These are phyloP conservation scores for Psilopsiagon aymara DNA, from an alignment of 2,113 vertebrate genomes.

Conservation along the genomic window DNA sequence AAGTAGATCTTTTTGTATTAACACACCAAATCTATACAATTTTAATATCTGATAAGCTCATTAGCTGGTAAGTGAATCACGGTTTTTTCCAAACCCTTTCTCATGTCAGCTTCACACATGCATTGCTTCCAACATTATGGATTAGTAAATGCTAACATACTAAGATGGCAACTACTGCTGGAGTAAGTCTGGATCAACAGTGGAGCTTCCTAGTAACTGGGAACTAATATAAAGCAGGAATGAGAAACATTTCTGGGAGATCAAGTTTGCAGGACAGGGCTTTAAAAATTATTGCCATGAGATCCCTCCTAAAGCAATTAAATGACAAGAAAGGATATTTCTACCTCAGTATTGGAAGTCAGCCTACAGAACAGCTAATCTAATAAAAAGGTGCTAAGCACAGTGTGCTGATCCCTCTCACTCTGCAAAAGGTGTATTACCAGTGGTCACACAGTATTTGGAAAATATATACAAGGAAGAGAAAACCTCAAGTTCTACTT, in stretches of 20 bases:
- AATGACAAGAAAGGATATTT: background rate
- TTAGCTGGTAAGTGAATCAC: background rate
- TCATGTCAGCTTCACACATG: background rate
- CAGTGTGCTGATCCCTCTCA: background rate
- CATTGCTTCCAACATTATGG: background rate
- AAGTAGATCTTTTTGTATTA: background rate
- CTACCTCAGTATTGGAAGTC: background rate
- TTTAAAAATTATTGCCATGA: background rate
- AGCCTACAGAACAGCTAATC: background rate
- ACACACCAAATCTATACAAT: background rate
- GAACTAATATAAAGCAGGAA: background rate
- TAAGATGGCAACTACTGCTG: background rate
- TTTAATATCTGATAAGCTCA: background rate
- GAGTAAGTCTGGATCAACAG: background rate
- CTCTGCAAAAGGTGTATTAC: background rate
- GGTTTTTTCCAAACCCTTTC: background rate
- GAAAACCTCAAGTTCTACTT: background rate
- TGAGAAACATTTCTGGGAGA: background rate
- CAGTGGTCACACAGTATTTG: accelerated
- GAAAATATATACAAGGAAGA: background rate
- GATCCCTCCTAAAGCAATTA: background rate
- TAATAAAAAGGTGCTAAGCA: background rate
- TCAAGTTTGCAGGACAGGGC: background rate
- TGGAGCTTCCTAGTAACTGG: background rate
- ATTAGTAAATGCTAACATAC: background rate